Evolutionary conservation across 2,888 invertebrate species (phyloP).

Genomic region (Poecilobothrus nobilitatus): DNA sequence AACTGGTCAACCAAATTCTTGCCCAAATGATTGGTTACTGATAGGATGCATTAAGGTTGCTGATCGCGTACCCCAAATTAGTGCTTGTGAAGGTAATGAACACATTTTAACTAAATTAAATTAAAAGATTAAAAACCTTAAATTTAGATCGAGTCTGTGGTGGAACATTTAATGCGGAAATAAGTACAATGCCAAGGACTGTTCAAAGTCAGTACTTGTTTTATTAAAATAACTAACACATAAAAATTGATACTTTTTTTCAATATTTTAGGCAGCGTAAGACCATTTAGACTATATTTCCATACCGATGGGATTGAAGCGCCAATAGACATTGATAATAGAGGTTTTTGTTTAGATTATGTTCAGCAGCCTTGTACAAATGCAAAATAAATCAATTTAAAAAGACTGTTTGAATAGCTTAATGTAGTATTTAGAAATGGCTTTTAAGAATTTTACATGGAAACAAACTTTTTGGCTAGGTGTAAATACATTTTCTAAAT

Average conservation of each 20-base stretch:
- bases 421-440: too few species aligned
- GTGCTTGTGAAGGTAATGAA: slow-evolving; percentile 50
- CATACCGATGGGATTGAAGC: slow-evolving; percentile 71
- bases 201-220: slow-evolving; percentile 57
- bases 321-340: slow-evolving; percentile 64
- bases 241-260: not conserved
- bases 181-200: slow-evolving; percentile 57
- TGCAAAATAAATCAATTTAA: slow-evolving; percentile 20
- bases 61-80: slow-evolving; percentile 46
- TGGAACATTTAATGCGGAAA: slow-evolving; percentile 67
- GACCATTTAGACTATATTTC: slow-evolving; percentile 69
- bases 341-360: slow-evolving; percentile 75
- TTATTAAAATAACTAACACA: not conserved
- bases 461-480: too few species aligned
- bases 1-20: slow-evolving; percentile 56
- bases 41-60: slow-evolving; percentile 61
- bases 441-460: too few species aligned
- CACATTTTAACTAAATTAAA: not conserved
- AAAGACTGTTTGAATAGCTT: not conserved
- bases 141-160: slow-evolving; percentile 66
- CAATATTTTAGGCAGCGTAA: slow-evolving; percentile 58
- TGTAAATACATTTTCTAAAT: too few species aligned
- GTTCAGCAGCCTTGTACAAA: slow-evolving; percentile 79
- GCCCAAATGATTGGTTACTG: slow-evolving; percentile 69
- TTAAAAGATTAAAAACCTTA: not conserved